Base-by-base conservation (phyloP, 2,888 invertebrate genomes). In the Octodonta nipae region DNA sequence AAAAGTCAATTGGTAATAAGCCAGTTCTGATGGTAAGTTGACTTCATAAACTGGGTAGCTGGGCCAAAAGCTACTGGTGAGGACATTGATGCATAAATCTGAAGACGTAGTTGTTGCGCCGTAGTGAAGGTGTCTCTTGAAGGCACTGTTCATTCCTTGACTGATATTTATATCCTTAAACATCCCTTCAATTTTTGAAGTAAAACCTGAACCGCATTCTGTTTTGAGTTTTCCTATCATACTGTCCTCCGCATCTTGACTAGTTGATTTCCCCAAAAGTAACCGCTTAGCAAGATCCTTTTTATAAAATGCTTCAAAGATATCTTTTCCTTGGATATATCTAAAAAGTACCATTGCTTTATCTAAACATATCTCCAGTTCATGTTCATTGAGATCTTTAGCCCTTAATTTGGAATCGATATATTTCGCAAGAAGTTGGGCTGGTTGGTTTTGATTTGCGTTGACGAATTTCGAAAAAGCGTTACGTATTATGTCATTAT, bases 31-130 rank as follows among this genome's bases (percentile, higher is more conserved):
- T 15, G 92, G 91, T 61, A 93, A 72, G 30, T 81, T 82, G 27
- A 89, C 87, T 55, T 91, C 88, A 56, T 81, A 82, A 2, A 79
- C 75, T 15, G 82, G 76, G 68, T 95, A 96, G 11, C 86, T 87
- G 26, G 98, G 96, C 96, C 96, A 98, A 65, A 91, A 92, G 13
- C 95, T 93, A 80, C 86, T 88, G 13, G 96, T 98, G 35, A 98
- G 70, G 53, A 96, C 87, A 61, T 83, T 85, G 28, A 95, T 92
- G 10, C 81, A 86, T 54, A 98, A 70, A 60, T 95, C 95, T 38
- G 53, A 61, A 22, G 61, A 58, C 8, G 43, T 43, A 12, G 41
- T 37, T 4, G 41, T 34, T 3, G 34, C 36, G 8, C 40, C 41
- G 14, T 41, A 37, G 13, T 34, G 36, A 4, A 48, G 27, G 11